Conservation (phyloP, 2,797 vertebrate species). For the Ptychadena robeensis region DNA sequence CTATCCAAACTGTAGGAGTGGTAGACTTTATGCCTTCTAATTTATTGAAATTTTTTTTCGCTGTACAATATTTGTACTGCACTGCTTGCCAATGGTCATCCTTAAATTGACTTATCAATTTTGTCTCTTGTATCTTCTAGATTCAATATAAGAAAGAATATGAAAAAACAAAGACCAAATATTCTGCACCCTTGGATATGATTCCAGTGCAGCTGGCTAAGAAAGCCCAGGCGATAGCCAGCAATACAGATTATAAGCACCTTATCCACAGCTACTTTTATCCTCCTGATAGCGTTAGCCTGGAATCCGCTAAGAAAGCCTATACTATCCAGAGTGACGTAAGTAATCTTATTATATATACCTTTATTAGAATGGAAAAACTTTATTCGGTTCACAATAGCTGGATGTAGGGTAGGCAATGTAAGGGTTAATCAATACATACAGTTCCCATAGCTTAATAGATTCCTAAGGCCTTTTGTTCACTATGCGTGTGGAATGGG, state of each 20-base stretch:
- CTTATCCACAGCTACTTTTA: conserved; percentile 77
- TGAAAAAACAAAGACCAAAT: conserved; percentile 88
- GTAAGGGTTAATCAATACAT: background rate
- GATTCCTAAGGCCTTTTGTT: no score
- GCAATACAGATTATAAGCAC: conserved; percentile 82
- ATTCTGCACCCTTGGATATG: conserved; percentile 88
- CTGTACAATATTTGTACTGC: background rate
- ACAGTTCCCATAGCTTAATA: no score
- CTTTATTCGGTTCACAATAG: no score
- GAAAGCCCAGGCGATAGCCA: conserved; percentile 86
- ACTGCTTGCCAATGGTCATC: no score
- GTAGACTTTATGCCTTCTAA: no score
- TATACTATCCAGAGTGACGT: conserved; percentile 87
- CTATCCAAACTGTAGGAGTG: no score
- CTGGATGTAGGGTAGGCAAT: background rate
- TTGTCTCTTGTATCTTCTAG: conserved; percentile 69
- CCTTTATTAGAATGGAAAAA: background rate
- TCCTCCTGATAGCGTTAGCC: conserved; percentile 80
- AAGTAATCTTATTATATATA: conserved; percentile 64
- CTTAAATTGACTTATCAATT: background rate
- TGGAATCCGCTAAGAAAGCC: conserved; percentile 86
- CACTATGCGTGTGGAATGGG: no score
- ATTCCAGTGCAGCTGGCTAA: conserved; percentile 85
- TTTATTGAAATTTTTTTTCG: no score
- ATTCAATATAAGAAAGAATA: conserved; percentile 90